Conservation (phyloP, 2,797 vertebrate species). For the Myotis vivesi region DNA sequence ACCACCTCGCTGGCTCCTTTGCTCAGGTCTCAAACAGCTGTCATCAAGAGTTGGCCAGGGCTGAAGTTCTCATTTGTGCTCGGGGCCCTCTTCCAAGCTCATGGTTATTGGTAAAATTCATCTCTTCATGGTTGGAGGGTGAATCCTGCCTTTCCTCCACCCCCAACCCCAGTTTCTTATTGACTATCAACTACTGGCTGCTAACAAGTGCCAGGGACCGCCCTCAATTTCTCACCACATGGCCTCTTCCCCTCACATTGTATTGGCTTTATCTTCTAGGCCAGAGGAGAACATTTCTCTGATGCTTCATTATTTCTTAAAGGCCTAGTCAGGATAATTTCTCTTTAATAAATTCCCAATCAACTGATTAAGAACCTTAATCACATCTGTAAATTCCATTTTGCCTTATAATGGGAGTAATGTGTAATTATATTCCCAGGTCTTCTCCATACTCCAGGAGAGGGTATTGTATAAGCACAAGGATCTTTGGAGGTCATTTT, state of each 20-base stretch:
- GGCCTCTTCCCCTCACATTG: background rate
- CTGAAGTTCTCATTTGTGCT: background rate
- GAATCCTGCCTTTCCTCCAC: background rate
- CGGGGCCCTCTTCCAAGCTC: background rate
- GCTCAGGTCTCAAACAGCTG: background rate
- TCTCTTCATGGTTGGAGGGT: background rate
- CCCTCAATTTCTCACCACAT: background rate
- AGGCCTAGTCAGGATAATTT: background rate
- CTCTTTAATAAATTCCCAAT: background rate
- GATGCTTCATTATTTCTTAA: background rate
- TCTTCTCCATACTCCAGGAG: background rate
- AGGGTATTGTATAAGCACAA: background rate
- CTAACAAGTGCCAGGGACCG: background rate
- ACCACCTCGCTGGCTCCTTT: background rate
- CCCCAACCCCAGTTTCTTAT: background rate
- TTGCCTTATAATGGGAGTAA: background rate
- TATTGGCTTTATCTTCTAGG: background rate
- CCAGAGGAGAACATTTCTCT: background rate
- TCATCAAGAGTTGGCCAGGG: background rate
- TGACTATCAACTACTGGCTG: background rate
- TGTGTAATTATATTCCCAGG: background rate
- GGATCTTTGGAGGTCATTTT: background rate
- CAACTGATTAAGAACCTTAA: background rate
- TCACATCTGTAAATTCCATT: background rate
- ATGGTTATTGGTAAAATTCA: background rate